Evolutionary conservation across 2,797 vertebrate genomes (phyloP).

Genomic region (Holocentrus rufus): DNA sequence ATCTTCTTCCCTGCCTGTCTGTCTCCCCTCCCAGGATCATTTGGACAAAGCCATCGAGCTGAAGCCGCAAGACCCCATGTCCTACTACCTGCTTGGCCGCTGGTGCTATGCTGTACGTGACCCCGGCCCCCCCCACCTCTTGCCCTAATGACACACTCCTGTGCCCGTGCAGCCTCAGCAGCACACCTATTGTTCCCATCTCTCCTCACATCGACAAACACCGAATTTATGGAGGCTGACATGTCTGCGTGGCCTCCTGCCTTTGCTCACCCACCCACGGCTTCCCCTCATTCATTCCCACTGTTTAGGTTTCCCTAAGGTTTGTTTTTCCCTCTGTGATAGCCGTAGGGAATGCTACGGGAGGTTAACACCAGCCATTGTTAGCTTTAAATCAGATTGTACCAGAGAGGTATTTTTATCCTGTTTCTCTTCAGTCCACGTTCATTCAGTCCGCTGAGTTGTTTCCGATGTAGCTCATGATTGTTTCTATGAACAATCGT

Average conservation of each 20-base stretch:
- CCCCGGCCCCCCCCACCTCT: not conserved
- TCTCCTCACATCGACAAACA: constrained; percentile 22
- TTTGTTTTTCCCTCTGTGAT: constrained; percentile 52
- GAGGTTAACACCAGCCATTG: constrained; percentile 58
- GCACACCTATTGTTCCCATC: constrained; percentile 29
- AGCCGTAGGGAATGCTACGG: constrained; percentile 21
- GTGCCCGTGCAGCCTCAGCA: not conserved
- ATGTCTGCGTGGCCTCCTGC: not conserved
- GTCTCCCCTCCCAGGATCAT: constrained; percentile 86
- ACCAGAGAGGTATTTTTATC: constrained; percentile 47
- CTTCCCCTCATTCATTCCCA: constrained; percentile 59
- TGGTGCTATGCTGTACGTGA: constrained; percentile 96
- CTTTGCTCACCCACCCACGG: constrained; percentile 55
- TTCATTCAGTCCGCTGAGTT: constrained; percentile 10
- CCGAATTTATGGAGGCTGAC: constrained; percentile 37
- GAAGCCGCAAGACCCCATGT: constrained; percentile 91
- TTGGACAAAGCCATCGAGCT: constrained; percentile 95
- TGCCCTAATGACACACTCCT: not conserved
- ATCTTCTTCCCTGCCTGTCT: constrained; percentile 47
- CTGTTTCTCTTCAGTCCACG: constrained; percentile 33
- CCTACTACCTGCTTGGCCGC: constrained; percentile 95
- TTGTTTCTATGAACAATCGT: constrained; percentile 31
- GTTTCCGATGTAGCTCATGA: constrained; percentile 36
- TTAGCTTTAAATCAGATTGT: constrained; percentile 57
- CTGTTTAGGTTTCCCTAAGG: constrained; percentile 56